Conservation (phyloP, 1,140 invertebrate genomes). For the Ladona fulva region DNA sequence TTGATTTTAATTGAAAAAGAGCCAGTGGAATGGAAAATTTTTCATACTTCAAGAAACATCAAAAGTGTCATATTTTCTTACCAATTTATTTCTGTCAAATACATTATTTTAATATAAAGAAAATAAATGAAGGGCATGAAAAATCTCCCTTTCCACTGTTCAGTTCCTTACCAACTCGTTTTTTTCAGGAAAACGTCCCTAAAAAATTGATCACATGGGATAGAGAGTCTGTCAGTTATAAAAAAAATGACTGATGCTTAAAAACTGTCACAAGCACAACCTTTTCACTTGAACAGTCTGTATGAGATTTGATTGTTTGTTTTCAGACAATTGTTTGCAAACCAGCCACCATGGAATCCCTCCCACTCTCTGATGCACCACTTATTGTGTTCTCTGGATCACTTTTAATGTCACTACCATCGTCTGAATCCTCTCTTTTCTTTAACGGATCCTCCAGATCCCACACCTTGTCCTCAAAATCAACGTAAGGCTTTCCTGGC, state of each 20-base stretch:
- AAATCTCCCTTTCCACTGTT: conserved; percentile 10
- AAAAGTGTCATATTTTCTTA: neutral
- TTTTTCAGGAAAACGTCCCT: too few species aligned
- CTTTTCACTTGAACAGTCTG: too few species aligned
- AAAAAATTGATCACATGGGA: too few species aligned
- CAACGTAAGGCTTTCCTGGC: conserved; percentile 57
- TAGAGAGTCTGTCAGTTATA: too few species aligned
- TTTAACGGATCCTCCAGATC: conserved; percentile 53
- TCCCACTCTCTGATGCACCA: conserved; percentile 13
- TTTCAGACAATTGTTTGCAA: neutral
- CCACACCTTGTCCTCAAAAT: conserved; percentile 71
- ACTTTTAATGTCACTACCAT: neutral
- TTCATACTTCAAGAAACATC: neutral
- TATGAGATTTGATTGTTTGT: too few species aligned
- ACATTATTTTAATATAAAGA: conserved; percentile 9
- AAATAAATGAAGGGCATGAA: neutral
- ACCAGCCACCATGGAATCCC: neutral
- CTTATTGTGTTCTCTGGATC: neutral
- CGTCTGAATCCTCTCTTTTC: neutral
- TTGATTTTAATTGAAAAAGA: neutral
- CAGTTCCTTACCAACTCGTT: neutral
- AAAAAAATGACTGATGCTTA: too few species aligned
- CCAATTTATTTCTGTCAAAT: neutral
- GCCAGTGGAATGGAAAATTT: conserved; percentile 1
- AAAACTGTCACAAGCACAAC: too few species aligned